phyloP scores from a whole-genome alignment of 2,888 invertebrate species.

The Ornithoptera alexandrae region DNA sequence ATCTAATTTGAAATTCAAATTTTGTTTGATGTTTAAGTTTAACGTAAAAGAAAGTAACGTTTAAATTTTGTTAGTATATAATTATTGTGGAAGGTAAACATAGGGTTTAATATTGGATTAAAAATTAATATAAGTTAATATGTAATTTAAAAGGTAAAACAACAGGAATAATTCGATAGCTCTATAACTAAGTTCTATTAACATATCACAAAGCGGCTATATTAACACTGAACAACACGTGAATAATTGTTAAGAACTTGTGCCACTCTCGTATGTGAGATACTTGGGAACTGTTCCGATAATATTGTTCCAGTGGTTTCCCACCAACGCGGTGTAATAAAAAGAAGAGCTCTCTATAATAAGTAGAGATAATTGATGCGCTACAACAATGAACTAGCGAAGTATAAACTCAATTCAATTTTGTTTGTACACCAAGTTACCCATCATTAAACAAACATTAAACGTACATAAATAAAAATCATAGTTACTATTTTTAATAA shows the following conservation, averaged over 20 bases:
- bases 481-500: no score
- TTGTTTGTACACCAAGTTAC: background rate
- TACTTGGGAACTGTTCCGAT: conserved; percentile 52
- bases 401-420: conserved; percentile 13
- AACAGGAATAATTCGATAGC: background rate
- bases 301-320: conserved; percentile 70
- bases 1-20: conserved; percentile 34
- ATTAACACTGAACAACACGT: conserved; percentile 18
- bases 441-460: background rate
- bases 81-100: background rate
- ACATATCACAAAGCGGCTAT: background rate
- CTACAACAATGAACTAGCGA: conserved; percentile 35
- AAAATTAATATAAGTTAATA: background rate
- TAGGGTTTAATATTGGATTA: no score
- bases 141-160: background rate
- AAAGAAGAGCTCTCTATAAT: conserved; percentile 64
- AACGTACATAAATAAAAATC: background rate
- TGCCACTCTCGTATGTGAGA: conserved; percentile 27
- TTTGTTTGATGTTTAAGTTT: conserved; percentile 37
- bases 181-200: background rate
- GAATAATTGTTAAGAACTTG: conserved; percentile 26
- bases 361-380: conserved; percentile 49
- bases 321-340: conserved; percentile 56
- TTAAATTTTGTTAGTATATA: background rate
- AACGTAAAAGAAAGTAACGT: conserved; percentile 35